These are phyloP conservation scores for Drosophila fungiperda DNA, from an alignment of 2,888 invertebrate genomes.

Conservation along the genomic window DNA sequence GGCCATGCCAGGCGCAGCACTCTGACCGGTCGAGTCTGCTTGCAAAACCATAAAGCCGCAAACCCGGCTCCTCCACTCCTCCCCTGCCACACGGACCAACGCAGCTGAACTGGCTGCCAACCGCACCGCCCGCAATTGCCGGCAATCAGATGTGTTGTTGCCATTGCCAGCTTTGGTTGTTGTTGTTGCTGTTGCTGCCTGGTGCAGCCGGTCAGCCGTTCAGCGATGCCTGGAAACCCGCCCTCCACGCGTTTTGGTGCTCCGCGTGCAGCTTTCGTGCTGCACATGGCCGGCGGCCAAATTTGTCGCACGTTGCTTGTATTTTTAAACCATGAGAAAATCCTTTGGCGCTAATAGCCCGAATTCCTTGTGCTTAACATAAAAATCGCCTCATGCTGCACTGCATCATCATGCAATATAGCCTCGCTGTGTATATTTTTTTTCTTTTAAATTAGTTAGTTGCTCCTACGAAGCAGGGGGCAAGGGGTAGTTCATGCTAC, in stretches of 20 bases:
- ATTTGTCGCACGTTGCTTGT: slow-evolving; percentile 80
- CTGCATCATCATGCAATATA: slow-evolving; percentile 76
- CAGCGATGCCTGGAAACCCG: slow-evolving; percentile 20
- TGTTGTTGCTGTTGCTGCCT: slow-evolving; percentile 7
- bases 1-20: slow-evolving; percentile 24
- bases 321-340: slow-evolving; percentile 85
- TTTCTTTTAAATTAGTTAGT: slow-evolving; percentile 59
- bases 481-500: slow-evolving; percentile 23
- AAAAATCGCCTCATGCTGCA: slow-evolving; percentile 78
- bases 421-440: slow-evolving; percentile 25
- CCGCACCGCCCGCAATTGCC: slow-evolving; percentile 66
- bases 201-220: slow-evolving; percentile 51
- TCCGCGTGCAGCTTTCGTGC: slow-evolving; percentile 80
- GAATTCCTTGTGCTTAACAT: slow-evolving; percentile 82
- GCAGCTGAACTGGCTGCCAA: slow-evolving; percentile 55
- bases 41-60: slow-evolving; percentile 54
- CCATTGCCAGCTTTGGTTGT: slow-evolving; percentile 27
- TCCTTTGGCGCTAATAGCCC: slow-evolving; percentile 85
- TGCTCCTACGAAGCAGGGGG: slow-evolving; percentile 21
- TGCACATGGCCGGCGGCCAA: slow-evolving; percentile 77
- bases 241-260: slow-evolving; percentile 35
- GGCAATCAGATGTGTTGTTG: slow-evolving; percentile 73
- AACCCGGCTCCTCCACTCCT: slow-evolving; percentile 17
- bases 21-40: slow-evolving; percentile 51
- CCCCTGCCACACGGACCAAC: neutral